phyloP scores from a whole-genome alignment of 2,113 vertebrate genomes.

The Pseudopodoces humilis region DNA sequence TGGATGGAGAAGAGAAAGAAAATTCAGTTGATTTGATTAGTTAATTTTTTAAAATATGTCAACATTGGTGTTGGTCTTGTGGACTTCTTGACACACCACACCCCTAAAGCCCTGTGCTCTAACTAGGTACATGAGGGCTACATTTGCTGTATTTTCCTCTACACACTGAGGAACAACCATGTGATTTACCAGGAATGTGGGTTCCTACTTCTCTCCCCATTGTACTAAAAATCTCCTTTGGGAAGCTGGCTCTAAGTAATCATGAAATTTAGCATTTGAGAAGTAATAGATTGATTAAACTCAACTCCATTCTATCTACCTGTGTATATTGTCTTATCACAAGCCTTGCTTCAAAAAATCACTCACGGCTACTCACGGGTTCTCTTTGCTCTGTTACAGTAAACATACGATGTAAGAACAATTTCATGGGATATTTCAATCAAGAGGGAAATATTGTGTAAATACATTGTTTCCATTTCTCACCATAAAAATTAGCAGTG shows the following conservation, averaged over 20 bases:
- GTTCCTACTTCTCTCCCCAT: background rate
- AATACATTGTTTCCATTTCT: background rate
- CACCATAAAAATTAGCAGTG: background rate
- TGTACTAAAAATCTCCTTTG: background rate
- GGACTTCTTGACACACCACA: background rate
- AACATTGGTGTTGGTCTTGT: background rate
- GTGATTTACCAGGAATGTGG: background rate
- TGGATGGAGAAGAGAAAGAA: background rate
- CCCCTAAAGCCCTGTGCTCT: background rate
- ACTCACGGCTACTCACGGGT: background rate
- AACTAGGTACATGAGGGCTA: background rate
- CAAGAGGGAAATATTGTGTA: background rate
- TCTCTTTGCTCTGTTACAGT: background rate
- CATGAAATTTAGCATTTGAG: background rate
- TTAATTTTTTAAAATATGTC: background rate
- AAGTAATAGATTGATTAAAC: background rate
- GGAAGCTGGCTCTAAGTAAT: background rate
- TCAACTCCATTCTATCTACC: background rate
- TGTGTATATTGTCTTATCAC: background rate
- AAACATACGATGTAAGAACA: background rate
- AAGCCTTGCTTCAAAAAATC: background rate
- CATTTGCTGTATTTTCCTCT: rapidly evolving
- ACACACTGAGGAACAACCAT: background rate
- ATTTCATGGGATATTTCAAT: background rate
- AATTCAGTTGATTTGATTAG: background rate